Base-by-base conservation (phyloP, 2,797 vertebrate genomes). In the Sternotherus odoratus region DNA sequence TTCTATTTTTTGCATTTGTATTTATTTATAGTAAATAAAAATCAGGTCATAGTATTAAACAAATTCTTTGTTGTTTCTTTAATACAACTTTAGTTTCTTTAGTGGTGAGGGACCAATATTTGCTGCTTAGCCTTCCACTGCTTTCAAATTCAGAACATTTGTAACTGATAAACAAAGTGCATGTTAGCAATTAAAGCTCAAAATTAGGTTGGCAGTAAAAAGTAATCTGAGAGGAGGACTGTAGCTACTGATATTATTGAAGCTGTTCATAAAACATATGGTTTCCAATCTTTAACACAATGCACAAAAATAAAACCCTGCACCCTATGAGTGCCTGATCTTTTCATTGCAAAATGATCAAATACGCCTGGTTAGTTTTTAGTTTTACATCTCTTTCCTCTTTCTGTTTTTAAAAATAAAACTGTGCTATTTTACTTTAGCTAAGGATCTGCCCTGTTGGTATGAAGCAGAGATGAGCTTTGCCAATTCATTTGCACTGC, bases 91-190 rank as follows among this genome's bases (percentile, higher is more conserved):
- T 43, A 43, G 43, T 43, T 43, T 43, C 43, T 43, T 43, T 43
- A 43, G 43, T 54, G 85, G 83, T 82, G 90, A 92, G 87, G 57
- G 79, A 80, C 78, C 82, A 83, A 5, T 83, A 75, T 72, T 63
- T 91, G 87, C 92, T 96, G 89, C 85, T 94, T 95, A 95, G 96
- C 85, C 51, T 49, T 87, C 69, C 79, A 24, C 82, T 93, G 82
- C 89, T 81, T 86, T 95, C 96, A 77, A 92, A 91, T 93, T 91
- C 94, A 86, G 88, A 96, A 97, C 94, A 95, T 97, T 97, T 96
- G 96, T 95, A 96, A 96, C 87, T 96, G 95, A 98, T 96, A 97
- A 97, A 96, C 97, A 97, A 97, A 98, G 89, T 92, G 95, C 96
- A 97, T 96, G 96, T 96, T 96, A 96, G 94, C 93, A 95, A 96